A percentile compares a stretch with the other conserved stretches of the same genome.
Evolutionary conservation across 2,113 vertebrate genomes (phyloP).

Genomic region (Charina bottae): DNA sequence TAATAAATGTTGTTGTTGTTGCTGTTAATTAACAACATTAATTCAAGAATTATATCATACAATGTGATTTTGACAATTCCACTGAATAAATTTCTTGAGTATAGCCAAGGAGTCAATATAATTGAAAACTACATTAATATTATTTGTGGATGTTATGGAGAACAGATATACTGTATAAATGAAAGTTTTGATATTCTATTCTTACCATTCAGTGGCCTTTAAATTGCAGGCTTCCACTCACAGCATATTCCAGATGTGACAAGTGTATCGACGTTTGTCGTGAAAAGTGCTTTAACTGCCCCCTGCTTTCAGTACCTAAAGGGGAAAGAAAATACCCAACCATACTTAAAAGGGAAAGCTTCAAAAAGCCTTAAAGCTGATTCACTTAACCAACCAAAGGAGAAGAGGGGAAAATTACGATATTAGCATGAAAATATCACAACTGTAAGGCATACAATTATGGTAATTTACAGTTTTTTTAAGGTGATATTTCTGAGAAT

Average conservation of each 20-base stretch:
- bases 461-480: slow-evolving; percentile 44
- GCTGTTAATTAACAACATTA: background rate
- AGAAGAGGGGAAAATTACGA: slow-evolving; percentile 42
- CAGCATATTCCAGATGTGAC: background rate
- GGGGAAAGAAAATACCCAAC: accelerated
- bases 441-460: slow-evolving; percentile 44
- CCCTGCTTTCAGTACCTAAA: slow-evolving; percentile 3
- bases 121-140: slow-evolving; percentile 7
- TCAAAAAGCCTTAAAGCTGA: slow-evolving; percentile 46
- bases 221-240: slow-evolving; percentile 17
- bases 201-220: slow-evolving; percentile 29
- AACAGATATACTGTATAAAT: slow-evolving; percentile 22
- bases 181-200: slow-evolving; percentile 25
- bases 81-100: slow-evolving; percentile 31
- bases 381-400: slow-evolving; percentile 31
- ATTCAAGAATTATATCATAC: slow-evolving; percentile 24
- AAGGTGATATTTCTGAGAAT: slow-evolving; percentile 34
- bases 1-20: background rate
- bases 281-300: slow-evolving; percentile 24
- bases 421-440: slow-evolving; percentile 55
- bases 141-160: background rate
- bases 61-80: background rate
- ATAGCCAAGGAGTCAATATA: slow-evolving; percentile 38
- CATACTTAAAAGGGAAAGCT: slow-evolving; percentile 31
- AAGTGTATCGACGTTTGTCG: background rate